Evolutionary conservation across 2,113 vertebrate species (phyloP).

Genomic region (Muntiacus reevesi): DNA sequence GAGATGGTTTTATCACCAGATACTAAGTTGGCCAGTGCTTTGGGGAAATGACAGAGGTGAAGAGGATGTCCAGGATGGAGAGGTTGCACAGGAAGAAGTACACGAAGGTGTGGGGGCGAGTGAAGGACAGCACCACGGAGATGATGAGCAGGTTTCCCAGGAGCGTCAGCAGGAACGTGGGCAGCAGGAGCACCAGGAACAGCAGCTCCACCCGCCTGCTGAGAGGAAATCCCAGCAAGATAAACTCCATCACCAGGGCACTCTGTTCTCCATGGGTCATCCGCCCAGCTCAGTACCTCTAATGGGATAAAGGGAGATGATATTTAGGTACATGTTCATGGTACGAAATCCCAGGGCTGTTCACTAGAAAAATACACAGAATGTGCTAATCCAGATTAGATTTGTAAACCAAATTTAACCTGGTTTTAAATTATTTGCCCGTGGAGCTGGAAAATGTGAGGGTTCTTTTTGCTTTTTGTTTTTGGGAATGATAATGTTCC

Average conservation of each 20-base stretch:
- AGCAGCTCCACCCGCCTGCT: slow-evolving; percentile 1
- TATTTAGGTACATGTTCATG: background rate
- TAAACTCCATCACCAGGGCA: background rate
- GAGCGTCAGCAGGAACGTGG: slow-evolving; percentile 5
- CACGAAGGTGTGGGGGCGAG: background rate
- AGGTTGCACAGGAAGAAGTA: slow-evolving; percentile 55
- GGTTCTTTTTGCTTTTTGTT: background rate
- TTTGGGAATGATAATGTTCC: background rate
- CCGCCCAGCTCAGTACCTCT: background rate
- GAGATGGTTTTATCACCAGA: background rate
- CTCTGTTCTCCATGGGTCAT: background rate
- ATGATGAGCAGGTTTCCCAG: slow-evolving; percentile 45
- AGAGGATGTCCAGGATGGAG: slow-evolving; percentile 47
- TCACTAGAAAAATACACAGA: background rate
- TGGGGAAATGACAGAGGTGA: slow-evolving; percentile 41
- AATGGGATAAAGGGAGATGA: background rate
- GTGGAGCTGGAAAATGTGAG: background rate
- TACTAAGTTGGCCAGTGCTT: slow-evolving; percentile 15
- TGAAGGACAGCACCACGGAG: background rate
- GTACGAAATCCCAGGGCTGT: background rate
- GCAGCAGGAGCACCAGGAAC: background rate
- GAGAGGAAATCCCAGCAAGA: slow-evolving; percentile 49
- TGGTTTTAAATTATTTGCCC: background rate
- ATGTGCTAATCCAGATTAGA: background rate
- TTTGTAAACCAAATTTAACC: background rate